Base-by-base conservation (phyloP, 2,888 invertebrate species). In the Hedychridium roseum region DNA sequence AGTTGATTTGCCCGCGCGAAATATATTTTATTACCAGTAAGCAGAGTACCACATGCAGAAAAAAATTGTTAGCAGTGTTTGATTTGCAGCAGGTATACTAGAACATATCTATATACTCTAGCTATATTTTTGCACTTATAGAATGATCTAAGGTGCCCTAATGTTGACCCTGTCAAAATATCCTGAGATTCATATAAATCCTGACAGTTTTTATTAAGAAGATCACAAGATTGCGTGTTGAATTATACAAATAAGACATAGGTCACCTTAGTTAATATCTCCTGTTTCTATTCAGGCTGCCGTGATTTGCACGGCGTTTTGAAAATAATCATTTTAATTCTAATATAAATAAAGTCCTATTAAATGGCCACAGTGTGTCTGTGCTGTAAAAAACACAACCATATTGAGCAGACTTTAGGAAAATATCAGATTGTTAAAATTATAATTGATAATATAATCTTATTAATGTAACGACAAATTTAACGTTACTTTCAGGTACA, bases 401-500 rank as follows among this genome's bases (percentile, higher is more conserved):
- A 48, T 57, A 58, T 60, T 43, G 66, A 66, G 64, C 54, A 62
- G 67, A 69, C 74, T 74, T 62, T 74, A 74, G 74, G 74, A 71
- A 69, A 67, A 64, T 57, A 64, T 60, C 43, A 46, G 58, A 65
- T 60, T 50, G 39, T 39, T 50, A 41, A 64, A 50, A 50, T 51
- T 50, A 50, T 57, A 50, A 57, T 65, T 66, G 50, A 56, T 61
- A 68, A 61, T 57, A 63, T 63, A 66, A 68, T 61, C 58, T 57
- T 64, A 50, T 48, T 58, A 54, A 43, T 66, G 43, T 67, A 70
- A 57, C 66, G 66, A 64, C 70, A 64, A 68, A 76, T 72, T 61
- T 71, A 72, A 72, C 71, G 68, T 76, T 77, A 77, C 71, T 78
- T 78, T 77, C 78, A 78, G 78, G 78, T 76, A 67, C 77, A 70